These are phyloP conservation scores for Sycophila sp. DNA, from an alignment of 1,140 invertebrate genomes.

Conservation along the genomic window DNA sequence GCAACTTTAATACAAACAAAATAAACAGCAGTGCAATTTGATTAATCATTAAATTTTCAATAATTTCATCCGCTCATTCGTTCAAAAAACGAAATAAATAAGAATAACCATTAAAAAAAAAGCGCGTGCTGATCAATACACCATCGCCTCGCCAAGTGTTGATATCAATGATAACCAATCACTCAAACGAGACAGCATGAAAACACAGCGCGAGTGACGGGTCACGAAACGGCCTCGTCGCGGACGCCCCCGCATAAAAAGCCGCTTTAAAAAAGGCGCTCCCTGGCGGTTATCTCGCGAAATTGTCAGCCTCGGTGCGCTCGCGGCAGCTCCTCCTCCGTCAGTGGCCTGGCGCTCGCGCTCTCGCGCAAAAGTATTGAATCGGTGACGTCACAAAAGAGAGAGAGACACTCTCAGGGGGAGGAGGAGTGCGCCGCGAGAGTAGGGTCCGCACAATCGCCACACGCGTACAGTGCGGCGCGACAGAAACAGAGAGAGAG, in stretches of 20 bases:
- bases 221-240: too few relatives aligned
- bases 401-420: constrained; percentile 56
- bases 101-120: too few relatives aligned
- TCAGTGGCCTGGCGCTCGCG: background rate
- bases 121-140: too few relatives aligned
- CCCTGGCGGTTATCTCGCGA: constrained; percentile 13
- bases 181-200: too few relatives aligned
- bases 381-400: constrained; percentile 67
- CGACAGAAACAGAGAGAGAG: background rate
- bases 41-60: too few relatives aligned
- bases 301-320: background rate
- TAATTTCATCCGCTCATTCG: too few relatives aligned
- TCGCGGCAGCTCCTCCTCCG: background rate
- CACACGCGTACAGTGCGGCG: background rate
- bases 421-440: constrained; percentile 34
- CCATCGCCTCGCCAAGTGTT: too few relatives aligned
- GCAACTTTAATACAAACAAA: background rate
- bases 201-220: too few relatives aligned
- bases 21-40: too few relatives aligned
- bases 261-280: constrained; percentile 27
- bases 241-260: too few relatives aligned
- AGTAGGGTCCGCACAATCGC: constrained; percentile 1
- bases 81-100: too few relatives aligned
- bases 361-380: constrained; percentile 61
- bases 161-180: too few relatives aligned